Conservation (phyloP, 2,797 vertebrate genomes). For the Eurystomus glaucurus region DNA sequence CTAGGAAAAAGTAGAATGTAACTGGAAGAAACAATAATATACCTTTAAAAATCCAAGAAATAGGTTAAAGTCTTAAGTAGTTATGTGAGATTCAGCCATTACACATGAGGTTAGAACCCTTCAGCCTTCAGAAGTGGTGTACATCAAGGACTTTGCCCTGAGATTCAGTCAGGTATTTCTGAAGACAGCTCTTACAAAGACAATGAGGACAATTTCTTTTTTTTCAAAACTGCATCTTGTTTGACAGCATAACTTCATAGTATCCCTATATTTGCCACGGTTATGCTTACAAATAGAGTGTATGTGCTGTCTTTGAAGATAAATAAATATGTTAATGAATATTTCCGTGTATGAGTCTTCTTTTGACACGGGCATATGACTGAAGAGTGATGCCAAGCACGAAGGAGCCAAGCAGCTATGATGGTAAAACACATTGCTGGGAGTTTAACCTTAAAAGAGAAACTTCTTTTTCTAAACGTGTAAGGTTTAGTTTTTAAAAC, state of each 20-base stretch:
- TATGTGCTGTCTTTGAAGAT: neutral
- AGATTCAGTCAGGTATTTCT: neutral
- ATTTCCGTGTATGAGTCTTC: neutral
- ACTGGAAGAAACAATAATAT: conserved; percentile 2
- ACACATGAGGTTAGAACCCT: neutral
- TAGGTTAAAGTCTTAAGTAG: neutral
- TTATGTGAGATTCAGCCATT: neutral
- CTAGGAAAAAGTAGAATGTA: neutral
- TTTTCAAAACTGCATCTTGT: neutral
- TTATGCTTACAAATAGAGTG: neutral
- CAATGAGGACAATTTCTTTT: neutral
- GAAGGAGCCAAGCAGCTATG: neutral
- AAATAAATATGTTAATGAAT: neutral
- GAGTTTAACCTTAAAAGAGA: neutral
- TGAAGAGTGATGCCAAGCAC: neutral
- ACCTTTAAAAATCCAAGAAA: conserved; percentile 8
- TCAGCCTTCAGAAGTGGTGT: neutral
- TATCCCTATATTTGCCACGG: neutral
- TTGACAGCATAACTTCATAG: neutral
- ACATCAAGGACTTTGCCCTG: neutral
- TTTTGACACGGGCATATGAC: neutral
- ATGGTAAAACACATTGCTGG: neutral
- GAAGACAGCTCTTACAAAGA: neutral
- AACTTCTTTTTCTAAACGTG: neutral
- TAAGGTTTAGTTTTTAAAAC: neutral